phyloP scores from a whole-genome alignment of 2,888 invertebrate genomes.

The Barypeithes pellucidus region DNA sequence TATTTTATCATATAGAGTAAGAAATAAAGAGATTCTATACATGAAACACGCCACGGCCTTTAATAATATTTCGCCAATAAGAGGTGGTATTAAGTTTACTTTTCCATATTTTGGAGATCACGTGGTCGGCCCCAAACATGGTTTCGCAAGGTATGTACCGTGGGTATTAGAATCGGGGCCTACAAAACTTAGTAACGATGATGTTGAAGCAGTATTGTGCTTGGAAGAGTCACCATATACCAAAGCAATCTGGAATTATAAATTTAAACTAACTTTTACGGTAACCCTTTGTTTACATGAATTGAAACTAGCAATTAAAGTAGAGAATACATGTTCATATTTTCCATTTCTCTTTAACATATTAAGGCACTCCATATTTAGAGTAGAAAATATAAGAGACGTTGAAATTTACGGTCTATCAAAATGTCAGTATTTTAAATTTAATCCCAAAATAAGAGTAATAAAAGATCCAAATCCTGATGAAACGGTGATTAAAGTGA shows the following conservation, averaged over 20 bases:
- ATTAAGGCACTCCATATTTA: slow-evolving; percentile 47
- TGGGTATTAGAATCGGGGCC: slow-evolving; percentile 55
- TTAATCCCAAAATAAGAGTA: neutral
- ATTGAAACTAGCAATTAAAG: slow-evolving; percentile 29
- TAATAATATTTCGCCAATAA: slow-evolving; percentile 25
- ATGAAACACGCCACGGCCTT: slow-evolving; percentile 21
- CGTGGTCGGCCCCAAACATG: slow-evolving; percentile 50
- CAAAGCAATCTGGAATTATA: slow-evolving; percentile 54
- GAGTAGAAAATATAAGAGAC: slow-evolving; percentile 49
- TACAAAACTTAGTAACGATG: slow-evolving; percentile 36
- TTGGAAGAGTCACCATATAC: slow-evolving; percentile 52
- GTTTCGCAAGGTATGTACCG: slow-evolving; percentile 53
- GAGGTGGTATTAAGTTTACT: slow-evolving; percentile 54
- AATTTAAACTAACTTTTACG: slow-evolving; percentile 52
- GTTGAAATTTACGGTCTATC: slow-evolving; percentile 49
- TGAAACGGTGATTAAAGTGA: slow-evolving; percentile 8
- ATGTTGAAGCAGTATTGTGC: slow-evolving; percentile 51
- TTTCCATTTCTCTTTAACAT: slow-evolving; percentile 50
- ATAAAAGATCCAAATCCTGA: slow-evolving; percentile 11
- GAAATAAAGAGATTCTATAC: slow-evolving; percentile 54
- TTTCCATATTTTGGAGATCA: slow-evolving; percentile 54
- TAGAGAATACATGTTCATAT: slow-evolving; percentile 40
- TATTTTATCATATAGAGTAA: slow-evolving; percentile 57
- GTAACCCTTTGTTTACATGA: slow-evolving; percentile 34
- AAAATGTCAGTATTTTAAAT: slow-evolving; percentile 8